Evolutionary conservation across 1,140 invertebrate genomes (phyloP).

Genomic region (Solenopsis fugax): DNA sequence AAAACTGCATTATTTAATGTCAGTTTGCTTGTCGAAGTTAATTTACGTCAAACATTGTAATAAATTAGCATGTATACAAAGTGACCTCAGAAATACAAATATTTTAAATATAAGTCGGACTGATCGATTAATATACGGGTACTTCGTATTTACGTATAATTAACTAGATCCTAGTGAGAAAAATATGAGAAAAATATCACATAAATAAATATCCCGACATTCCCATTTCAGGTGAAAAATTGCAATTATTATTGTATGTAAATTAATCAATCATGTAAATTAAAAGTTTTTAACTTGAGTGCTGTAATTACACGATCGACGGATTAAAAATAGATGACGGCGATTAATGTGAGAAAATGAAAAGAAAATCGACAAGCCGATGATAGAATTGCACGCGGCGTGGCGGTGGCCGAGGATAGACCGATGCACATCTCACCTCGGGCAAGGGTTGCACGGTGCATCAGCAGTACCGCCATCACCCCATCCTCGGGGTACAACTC

Average conservation of each 20-base stretch:
- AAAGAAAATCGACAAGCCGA: background rate
- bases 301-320: background rate
- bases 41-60: background rate
- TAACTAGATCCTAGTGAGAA: background rate
- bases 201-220: background rate
- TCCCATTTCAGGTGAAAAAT: background rate
- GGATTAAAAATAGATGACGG: background rate
- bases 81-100: background rate
- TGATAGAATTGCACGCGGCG: slow-evolving; percentile 20
- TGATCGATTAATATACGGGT: too few species aligned
- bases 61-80: background rate
- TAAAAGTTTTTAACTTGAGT: background rate
- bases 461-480: background rate
- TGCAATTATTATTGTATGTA: background rate
- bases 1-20: too few species aligned
- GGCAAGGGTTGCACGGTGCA: slow-evolving; percentile 1
- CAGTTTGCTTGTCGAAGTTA: background rate
- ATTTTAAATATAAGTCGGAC: background rate
- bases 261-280: background rate
- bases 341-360: background rate
- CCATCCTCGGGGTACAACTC: background rate
- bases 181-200: background rate
- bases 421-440: background rate
- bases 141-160: background rate
- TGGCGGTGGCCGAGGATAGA: background rate